A percentile compares a stretch with the other conserved stretches of the same genome.
Evolutionary conservation across 1,140 invertebrate genomes (phyloP).

Genomic region (Muscidifurax raptorellus): DNA sequence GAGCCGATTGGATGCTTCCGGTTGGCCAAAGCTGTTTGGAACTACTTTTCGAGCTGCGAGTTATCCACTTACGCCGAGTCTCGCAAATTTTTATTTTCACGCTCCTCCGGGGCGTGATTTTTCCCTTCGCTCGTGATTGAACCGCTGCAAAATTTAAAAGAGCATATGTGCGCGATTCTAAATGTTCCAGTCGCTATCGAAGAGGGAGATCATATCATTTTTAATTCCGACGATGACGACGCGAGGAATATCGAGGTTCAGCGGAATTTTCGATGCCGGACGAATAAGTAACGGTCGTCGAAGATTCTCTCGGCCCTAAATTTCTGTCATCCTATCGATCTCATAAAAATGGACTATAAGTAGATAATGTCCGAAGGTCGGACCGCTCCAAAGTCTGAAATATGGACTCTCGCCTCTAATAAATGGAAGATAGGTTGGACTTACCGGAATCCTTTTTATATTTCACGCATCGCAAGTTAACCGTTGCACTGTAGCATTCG

Average conservation of each 20-base stretch:
- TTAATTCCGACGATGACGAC: no score
- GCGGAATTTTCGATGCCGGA: not conserved
- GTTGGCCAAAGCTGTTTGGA: not conserved
- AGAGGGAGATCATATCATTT: no score
- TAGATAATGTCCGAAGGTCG: constrained; percentile 22
- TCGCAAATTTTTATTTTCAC: not conserved
- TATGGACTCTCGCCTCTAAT: constrained; percentile 3
- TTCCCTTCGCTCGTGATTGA: not conserved
- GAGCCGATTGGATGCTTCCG: not conserved
- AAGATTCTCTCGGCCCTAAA: constrained; percentile 1
- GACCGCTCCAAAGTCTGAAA: constrained; percentile 17
- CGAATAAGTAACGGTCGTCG: not conserved
- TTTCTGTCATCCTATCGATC: constrained; percentile 24
- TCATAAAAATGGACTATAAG: constrained; percentile 22
- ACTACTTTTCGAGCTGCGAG: not conserved
- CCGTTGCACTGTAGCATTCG: no score
- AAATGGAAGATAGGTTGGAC: not conserved
- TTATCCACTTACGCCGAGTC: not conserved
- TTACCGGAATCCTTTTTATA: not conserved
- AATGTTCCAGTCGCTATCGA: no score
- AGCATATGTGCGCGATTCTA: no score
- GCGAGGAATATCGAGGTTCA: not conserved
- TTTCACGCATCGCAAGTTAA: not conserved
- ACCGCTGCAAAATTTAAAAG: not conserved
- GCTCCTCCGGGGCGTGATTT: no score